Evolutionary conservation across 2,113 vertebrate genomes (phyloP).

Genomic region (Pelvicachromis taeniatus): DNA sequence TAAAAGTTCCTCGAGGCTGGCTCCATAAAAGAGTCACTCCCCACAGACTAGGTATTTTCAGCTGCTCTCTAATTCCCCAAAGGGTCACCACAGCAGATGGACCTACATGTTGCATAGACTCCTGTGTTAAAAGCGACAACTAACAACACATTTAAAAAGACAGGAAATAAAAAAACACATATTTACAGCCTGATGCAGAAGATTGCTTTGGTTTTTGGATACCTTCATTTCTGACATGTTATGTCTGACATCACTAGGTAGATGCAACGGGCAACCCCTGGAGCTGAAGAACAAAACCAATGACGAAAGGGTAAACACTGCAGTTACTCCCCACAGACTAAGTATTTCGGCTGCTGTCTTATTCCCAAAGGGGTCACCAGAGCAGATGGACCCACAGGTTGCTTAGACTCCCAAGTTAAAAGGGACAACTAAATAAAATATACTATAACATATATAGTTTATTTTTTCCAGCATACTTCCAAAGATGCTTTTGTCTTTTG

Average conservation of each 20-base stretch:
- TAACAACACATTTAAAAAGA: background rate
- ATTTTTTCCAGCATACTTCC: too few species aligned
- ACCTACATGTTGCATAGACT: background rate
- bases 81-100: background rate
- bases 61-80: background rate
- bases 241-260: background rate
- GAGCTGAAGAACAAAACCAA: background rate
- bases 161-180: background rate
- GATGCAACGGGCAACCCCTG: background rate
- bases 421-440: too few species aligned
- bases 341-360: too few species aligned
- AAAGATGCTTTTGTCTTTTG: too few species aligned
- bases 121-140: background rate
- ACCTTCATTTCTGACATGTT: background rate
- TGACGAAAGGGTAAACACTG: background rate
- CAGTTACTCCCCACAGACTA: background rate
- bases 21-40: background rate
- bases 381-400: too few species aligned
- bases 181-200: background rate
- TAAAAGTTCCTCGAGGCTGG: background rate
- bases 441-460: too few species aligned
- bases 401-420: background rate
- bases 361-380: too few species aligned
- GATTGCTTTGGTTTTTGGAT: background rate
- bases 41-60: background rate